Percentiles rank a stretch among this genome's conserved stretches.
Evolutionary conservation across 2,888 invertebrate species (phyloP).

Genomic region (Beris morrisii): DNA sequence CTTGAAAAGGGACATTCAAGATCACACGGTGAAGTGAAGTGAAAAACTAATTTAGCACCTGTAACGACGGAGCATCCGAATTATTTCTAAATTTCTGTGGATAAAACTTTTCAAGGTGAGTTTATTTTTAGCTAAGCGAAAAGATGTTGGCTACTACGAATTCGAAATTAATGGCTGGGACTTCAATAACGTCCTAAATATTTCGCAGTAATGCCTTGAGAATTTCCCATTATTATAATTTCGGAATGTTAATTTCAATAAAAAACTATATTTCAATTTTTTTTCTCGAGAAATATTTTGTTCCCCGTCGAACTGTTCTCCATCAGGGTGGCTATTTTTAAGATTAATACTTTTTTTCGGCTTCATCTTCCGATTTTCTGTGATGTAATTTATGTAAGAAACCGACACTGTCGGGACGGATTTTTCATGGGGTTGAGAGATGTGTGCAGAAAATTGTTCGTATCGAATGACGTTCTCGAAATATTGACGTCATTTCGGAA

Average conservation of each 20-base stretch:
- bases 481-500: slow-evolving; percentile 17
- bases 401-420: slow-evolving; percentile 9
- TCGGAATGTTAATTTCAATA: too few species aligned
- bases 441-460: slow-evolving; percentile 20
- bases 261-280: neutral
- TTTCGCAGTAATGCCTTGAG: too few species aligned
- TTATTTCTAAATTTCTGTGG: slow-evolving; percentile 33
- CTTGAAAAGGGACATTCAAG: slow-evolving; percentile 25
- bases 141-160: too few species aligned
- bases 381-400: slow-evolving; percentile 21
- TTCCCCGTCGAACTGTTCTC: neutral
- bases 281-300: neutral
- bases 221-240: too few species aligned
- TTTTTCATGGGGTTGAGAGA: slow-evolving; percentile 1
- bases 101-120: slow-evolving; percentile 57
- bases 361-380: slow-evolving; percentile 1
- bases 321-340: neutral
- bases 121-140: slow-evolving; percentile 52
- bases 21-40: slow-evolving; percentile 30
- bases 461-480: slow-evolving; percentile 22
- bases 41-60: slow-evolving; percentile 28
- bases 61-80: slow-evolving; percentile 20
- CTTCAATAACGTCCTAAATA: too few species aligned
- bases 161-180: too few species aligned
- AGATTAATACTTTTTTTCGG: neutral